Conservation (phyloP, 2,113 vertebrate genomes). For the Onychostruthus taczanowskii region DNA sequence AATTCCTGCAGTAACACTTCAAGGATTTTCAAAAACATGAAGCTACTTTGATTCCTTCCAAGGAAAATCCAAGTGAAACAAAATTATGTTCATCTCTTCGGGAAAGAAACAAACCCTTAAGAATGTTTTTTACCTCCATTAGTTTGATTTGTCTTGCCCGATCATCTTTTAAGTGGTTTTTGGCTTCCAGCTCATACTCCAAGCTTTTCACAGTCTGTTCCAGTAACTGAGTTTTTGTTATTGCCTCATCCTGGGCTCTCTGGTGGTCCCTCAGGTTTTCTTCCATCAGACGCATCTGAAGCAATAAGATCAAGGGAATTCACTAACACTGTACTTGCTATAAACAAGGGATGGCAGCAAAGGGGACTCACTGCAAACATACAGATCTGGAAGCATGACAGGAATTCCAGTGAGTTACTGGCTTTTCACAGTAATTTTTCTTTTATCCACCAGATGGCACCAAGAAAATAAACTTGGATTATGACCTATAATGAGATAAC, state of each 20-base stretch:
- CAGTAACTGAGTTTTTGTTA: slow-evolving; percentile 78
- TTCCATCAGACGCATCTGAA: slow-evolving; percentile 80
- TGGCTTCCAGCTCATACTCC: slow-evolving; percentile 83
- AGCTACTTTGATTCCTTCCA: background rate
- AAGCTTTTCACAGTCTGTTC: slow-evolving; percentile 84
- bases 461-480: slow-evolving; percentile 30
- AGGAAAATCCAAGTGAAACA: background rate
- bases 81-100: background rate
- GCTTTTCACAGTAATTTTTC: background rate
- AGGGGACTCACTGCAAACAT: background rate
- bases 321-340: background rate
- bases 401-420: background rate
- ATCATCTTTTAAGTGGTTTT: slow-evolving; percentile 81
- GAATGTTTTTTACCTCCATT: slow-evolving; percentile 82
- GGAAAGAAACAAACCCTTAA: background rate
- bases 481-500: background rate
- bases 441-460: slow-evolving; percentile 70
- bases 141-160: slow-evolving; percentile 83
- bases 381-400: background rate
- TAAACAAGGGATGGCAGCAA: background rate
- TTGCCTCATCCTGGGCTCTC: slow-evolving; percentile 82
- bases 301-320: background rate
- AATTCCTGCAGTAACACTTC: background rate
- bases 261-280: slow-evolving; percentile 83
- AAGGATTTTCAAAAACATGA: background rate